phyloP scores from a whole-genome alignment of 2,113 vertebrate species.

The Candoia aspera region DNA sequence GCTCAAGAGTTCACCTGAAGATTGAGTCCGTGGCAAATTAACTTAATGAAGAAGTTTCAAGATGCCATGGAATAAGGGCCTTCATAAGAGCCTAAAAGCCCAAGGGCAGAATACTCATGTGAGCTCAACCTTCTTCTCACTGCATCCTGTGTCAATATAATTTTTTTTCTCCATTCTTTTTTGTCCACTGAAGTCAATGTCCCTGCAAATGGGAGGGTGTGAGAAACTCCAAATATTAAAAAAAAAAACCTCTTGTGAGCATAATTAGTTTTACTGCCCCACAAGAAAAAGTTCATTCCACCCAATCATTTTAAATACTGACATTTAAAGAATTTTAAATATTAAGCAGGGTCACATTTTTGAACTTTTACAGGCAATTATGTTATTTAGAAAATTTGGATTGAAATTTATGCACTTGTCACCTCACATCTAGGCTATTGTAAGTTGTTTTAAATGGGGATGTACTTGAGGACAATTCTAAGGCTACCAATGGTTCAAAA shows the following conservation, averaged over 20 bases:
- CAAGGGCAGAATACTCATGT: neutral
- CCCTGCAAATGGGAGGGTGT: neutral
- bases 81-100: neutral
- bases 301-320: neutral
- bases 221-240: neutral
- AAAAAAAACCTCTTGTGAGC: neutral
- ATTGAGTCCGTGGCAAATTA: neutral
- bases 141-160: neutral
- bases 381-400: too few relatives aligned
- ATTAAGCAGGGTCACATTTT: neutral
- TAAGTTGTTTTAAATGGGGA: neutral
- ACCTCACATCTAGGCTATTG: too few relatives aligned
- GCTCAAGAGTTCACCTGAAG: neutral
- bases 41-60: neutral
- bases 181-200: neutral
- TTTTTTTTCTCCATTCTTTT: neutral
- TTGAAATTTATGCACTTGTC: too few relatives aligned
- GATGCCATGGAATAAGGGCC: neutral
- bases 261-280: neutral
- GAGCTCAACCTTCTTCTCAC: neutral
- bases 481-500: neutral
- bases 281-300: neutral
- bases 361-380: too few relatives aligned
- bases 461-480: neutral
- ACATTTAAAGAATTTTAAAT: neutral